Conservation (phyloP, 2,113 vertebrate species). For the Bubo bubo region DNA sequence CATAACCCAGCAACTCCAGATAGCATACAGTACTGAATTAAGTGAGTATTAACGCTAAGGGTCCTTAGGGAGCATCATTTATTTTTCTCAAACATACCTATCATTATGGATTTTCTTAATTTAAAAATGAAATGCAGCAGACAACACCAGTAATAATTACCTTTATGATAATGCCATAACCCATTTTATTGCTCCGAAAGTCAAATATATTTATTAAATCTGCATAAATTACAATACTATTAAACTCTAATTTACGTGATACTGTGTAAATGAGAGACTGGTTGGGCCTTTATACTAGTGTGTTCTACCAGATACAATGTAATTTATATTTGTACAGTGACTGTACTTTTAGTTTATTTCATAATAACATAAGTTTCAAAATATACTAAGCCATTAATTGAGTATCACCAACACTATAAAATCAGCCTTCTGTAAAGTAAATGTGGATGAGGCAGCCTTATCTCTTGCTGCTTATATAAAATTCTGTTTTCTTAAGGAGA, state of each 20-base stretch:
- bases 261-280: neutral
- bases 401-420: slow-evolving; percentile 22
- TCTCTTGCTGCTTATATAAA: slow-evolving; percentile 53
- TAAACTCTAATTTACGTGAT: neutral
- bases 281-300: neutral
- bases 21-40: neutral
- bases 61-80: neutral
- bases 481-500: slow-evolving; percentile 43
- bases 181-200: neutral
- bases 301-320: neutral
- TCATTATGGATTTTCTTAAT: neutral
- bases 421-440: neutral
- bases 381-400: slow-evolving; percentile 29
- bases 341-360: neutral
- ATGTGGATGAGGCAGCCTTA: slow-evolving; percentile 36
- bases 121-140: slow-evolving; percentile 9
- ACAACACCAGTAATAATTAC: slow-evolving; percentile 15
- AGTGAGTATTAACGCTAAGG: neutral
- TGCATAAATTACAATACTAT: neutral
- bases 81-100: neutral
- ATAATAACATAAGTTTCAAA: neutral
- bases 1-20: neutral
- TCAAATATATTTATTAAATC: neutral
- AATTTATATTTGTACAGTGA: neutral
- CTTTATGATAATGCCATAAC: neutral